Conservation (phyloP, 2,888 invertebrate species). For the Drosophila lacicola region DNA sequence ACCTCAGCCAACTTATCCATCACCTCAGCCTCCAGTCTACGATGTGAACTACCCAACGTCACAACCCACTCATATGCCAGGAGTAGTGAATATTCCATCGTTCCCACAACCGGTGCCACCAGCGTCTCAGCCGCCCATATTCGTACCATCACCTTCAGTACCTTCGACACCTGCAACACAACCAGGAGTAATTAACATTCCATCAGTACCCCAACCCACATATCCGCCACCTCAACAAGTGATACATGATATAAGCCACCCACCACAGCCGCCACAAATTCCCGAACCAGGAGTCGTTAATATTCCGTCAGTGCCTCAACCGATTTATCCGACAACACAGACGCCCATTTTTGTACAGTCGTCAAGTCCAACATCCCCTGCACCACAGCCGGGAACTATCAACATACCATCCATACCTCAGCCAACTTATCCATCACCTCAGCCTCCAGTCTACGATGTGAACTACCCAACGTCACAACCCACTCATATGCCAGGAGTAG, state of each 20-base stretch:
- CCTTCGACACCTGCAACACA: constrained; percentile 4
- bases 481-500: constrained; percentile 22
- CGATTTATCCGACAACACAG: constrained; percentile 49
- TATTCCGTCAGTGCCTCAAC: constrained; percentile 47
- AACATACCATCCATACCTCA: constrained; percentile 29
- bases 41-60: constrained; percentile 54
- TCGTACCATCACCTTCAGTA: constrained; percentile 11
- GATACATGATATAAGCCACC: constrained; percentile 33
- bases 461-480: constrained; percentile 34
- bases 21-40: constrained; percentile 12
- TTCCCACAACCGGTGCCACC: constrained; percentile 13
- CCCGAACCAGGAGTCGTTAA: constrained; percentile 27
- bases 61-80: constrained; percentile 19
- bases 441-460: constrained; percentile 45
- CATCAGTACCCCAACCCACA: constrained; percentile 37
- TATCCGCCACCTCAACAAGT: constrained; percentile 27
- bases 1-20: constrained; percentile 30
- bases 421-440: constrained; percentile 34
- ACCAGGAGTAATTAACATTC: constrained; percentile 33
- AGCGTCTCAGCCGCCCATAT: constrained; percentile 22
- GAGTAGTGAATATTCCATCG: constrained; percentile 43
- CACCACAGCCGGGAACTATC: constrained; percentile 21
- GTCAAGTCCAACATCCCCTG: constrained; percentile 23
- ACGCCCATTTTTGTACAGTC: constrained; percentile 18
- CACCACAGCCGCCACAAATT: constrained; percentile 9